These are phyloP conservation scores for Alaudala cheleensis DNA, from an alignment of 2,113 vertebrate species.

Conservation along the genomic window DNA sequence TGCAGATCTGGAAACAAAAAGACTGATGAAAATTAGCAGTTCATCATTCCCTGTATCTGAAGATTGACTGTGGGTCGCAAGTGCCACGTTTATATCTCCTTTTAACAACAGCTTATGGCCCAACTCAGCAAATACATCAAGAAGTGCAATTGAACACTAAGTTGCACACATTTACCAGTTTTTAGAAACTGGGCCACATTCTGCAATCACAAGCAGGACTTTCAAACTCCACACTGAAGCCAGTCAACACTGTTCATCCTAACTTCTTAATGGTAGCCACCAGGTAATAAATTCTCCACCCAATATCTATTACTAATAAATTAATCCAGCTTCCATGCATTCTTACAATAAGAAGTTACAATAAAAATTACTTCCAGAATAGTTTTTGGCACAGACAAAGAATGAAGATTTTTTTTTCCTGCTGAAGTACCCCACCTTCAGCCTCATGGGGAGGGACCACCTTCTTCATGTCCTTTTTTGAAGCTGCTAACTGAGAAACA, in stretches of 20 bases:
- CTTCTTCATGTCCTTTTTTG: constrained; percentile 6
- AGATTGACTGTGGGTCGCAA: neutral
- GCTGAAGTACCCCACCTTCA: neutral
- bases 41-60: neutral
- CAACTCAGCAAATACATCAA: neutral
- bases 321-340: neutral
- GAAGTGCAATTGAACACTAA: neutral
- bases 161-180: neutral
- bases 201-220: neutral
- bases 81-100: neutral
- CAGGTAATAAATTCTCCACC: constrained; percentile 54
- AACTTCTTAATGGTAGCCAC: neutral
- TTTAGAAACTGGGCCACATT: neutral
- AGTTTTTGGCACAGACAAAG: neutral
- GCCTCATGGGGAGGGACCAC: neutral
- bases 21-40: constrained; percentile 6
- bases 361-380: neutral
- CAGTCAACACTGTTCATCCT: neutral
- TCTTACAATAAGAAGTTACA: neutral
- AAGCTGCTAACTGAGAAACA: constrained; percentile 21
- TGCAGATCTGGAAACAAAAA: constrained; percentile 17
- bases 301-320: constrained; percentile 24
- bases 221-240: neutral
- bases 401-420: neutral
- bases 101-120: neutral